Evolutionary conservation across 2,797 vertebrate genomes (phyloP), one percentile per base, ranked within the genome.

Genomic region (Melopsittacus undulatus): DNA sequence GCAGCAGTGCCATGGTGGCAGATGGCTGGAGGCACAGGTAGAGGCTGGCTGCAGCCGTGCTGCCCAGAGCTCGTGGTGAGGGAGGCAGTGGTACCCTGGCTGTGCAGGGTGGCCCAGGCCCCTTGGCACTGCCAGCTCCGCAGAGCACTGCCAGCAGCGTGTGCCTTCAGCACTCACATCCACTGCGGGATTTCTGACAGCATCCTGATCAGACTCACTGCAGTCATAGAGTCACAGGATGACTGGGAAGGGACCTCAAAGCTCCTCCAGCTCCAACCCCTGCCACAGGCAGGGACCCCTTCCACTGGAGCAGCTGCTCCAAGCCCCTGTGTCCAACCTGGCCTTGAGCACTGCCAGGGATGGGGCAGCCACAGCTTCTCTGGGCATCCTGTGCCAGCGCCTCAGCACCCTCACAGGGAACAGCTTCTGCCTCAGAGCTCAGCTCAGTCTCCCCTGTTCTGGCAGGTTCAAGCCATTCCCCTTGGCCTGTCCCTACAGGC

Each of bases 121-220:
- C 2, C 2, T 23, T 51, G 6, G 17, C 42, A 4, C 20, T n/a
- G 68, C 76, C 73, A 16, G 52, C 49, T n/a, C n/a, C 18, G 29
- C 59, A 19, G 61, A 7, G 67, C 7, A 4, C 43, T 7, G 24
- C 1, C 27, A 2, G 52, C 70, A 69, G 26, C 4, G 0, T 17
- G n/a, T 64, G 66, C 74, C 67, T 54, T 13, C 1, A 7, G 13
- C 21, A 0, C 43, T 32, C 42, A 11, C 24, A 4, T 7, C 27
- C 38, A 2, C 18, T 26, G 3, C 9, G 1, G 23, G 5, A 1
- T 4, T 57, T 45, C 10, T 5, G 15, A 27, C 27, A 3, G 54
- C 62, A 17, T 7, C 29, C 36, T 18, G 62, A 0, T 5, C 1
- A 45, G 49, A 30, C 77, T 49, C 51, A 15, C 62, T 57, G 54